A percentile compares a stretch with the other conserved stretches of the same genome.
Conservation (phyloP, 2,797 vertebrate genomes). For the Sylvia borin region DNA sequence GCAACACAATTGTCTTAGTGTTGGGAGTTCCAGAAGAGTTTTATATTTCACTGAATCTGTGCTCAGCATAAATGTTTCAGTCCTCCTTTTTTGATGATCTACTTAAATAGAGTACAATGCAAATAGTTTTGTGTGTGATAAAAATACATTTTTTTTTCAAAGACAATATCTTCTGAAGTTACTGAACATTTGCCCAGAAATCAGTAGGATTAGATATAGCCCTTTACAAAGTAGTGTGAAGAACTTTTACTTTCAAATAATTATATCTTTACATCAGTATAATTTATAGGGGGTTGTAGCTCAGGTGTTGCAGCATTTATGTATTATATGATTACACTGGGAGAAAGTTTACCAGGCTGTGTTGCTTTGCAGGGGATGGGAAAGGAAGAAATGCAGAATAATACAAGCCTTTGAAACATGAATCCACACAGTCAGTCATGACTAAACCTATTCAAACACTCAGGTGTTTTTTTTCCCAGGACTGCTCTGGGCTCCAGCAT, state of each 20-base stretch:
- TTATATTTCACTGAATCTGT: neutral
- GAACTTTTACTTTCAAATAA: neutral
- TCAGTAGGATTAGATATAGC: neutral
- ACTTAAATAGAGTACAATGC: neutral
- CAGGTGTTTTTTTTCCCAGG: neutral
- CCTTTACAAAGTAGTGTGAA: neutral
- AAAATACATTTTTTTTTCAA: neutral
- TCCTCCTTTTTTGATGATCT: neutral
- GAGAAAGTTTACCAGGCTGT: neutral
- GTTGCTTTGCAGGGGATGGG: neutral
- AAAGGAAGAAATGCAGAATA: conserved; percentile 14
- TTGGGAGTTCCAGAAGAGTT: neutral
- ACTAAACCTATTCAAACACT: conserved; percentile 32
- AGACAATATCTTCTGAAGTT: neutral
- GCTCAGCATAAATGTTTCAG: neutral
- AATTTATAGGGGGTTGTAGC: neutral
- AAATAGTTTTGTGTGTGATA: neutral
- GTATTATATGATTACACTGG: neutral
- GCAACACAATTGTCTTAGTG: neutral
- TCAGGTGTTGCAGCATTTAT: neutral
- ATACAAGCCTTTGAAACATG: conserved; percentile 25
- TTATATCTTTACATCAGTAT: neutral
- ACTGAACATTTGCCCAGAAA: neutral
- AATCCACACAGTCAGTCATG: conserved; percentile 18
- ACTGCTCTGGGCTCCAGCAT: neutral